Evolutionary conservation across 1,140 invertebrate species (phyloP).

Genomic region (Dendroctonus valens): DNA sequence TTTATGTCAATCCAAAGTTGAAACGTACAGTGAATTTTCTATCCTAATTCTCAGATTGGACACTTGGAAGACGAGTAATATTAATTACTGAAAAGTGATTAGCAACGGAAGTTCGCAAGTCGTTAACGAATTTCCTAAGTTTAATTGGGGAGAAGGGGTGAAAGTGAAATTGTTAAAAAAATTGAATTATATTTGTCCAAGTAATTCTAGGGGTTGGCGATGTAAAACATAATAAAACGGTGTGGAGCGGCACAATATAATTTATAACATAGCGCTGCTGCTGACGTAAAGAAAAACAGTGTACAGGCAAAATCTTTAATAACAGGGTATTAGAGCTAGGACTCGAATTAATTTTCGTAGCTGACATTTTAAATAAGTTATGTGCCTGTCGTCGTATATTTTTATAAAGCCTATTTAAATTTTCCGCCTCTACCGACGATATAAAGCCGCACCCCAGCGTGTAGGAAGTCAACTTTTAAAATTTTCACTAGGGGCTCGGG

Average conservation of each 20-base stretch:
- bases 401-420: conserved; percentile 49
- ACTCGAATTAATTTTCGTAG: conserved; percentile 47
- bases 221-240: conserved; percentile 31
- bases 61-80: too few species aligned
- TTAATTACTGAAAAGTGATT: too few species aligned
- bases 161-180: conserved; percentile 24
- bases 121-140: conserved; percentile 3
- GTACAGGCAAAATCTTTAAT: conserved; percentile 39
- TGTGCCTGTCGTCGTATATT: conserved; percentile 48
- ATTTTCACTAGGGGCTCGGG: conserved; percentile 28
- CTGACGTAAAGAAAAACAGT: conserved; percentile 45
- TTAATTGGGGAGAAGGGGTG: conserved; percentile 10
- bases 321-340: conserved; percentile 45
- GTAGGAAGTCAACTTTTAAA: conserved; percentile 31
- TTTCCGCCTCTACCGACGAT: conserved; percentile 39
- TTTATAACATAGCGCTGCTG: conserved; percentile 43
- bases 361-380: conserved; percentile 51
- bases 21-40: too few species aligned
- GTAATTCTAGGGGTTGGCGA: conserved; percentile 19
- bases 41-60: too few species aligned
- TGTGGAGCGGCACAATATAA: conserved; percentile 34
- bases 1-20: too few species aligned
- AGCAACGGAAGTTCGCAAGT: neutral
- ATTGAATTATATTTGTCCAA: conserved; percentile 33
- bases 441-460: conserved; percentile 32